phyloP scores from a whole-genome alignment of 2,113 vertebrate species.

The Zingel zingel region DNA sequence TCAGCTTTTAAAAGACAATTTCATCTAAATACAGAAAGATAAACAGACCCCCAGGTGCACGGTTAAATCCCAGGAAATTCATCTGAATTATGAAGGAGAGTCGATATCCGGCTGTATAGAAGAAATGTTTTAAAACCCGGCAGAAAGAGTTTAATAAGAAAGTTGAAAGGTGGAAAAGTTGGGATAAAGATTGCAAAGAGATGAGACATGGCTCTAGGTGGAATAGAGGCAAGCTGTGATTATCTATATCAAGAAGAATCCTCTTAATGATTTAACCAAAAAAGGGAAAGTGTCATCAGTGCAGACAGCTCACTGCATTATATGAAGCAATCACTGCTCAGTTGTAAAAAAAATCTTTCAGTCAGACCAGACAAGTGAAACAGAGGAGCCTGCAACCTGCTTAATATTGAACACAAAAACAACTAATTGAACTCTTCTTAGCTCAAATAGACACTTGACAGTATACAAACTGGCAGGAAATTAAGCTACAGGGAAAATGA shows the following conservation, averaged over 20 bases:
- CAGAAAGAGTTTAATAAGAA: conserved; percentile 13
- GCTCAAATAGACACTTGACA: conserved; percentile 33
- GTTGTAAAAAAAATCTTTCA: conserved; percentile 9
- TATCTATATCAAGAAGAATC: conserved; percentile 42
- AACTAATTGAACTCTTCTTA: conserved; percentile 36
- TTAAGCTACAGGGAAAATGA: conserved; percentile 33
- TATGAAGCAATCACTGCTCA: conserved; percentile 13
- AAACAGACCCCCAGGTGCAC: conserved; percentile 33
- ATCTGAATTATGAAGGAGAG: conserved; percentile 29
- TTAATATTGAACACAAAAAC: conserved; percentile 25
- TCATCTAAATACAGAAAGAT: conserved; percentile 45
- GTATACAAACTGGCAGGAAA: conserved; percentile 33
- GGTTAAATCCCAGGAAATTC: conserved; percentile 39
- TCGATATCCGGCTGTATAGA: conserved; percentile 5
- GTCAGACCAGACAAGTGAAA: conserved; percentile 28
- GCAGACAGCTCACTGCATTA: conserved; percentile 27
- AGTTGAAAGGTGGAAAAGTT: conserved; percentile 35
- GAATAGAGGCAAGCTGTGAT: conserved; percentile 55
- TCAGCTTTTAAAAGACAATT: conserved; percentile 40
- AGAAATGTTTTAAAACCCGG: conserved; percentile 16
- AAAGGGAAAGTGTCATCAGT: conserved; percentile 15
- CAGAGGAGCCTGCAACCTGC: conserved; percentile 11
- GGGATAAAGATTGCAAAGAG: conserved; percentile 27
- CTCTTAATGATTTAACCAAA: conserved; percentile 15
- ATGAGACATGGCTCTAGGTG: conserved; percentile 20